phyloP scores from a whole-genome alignment of 2,113 vertebrate genomes.

The Pardalotus punctatus region DNA sequence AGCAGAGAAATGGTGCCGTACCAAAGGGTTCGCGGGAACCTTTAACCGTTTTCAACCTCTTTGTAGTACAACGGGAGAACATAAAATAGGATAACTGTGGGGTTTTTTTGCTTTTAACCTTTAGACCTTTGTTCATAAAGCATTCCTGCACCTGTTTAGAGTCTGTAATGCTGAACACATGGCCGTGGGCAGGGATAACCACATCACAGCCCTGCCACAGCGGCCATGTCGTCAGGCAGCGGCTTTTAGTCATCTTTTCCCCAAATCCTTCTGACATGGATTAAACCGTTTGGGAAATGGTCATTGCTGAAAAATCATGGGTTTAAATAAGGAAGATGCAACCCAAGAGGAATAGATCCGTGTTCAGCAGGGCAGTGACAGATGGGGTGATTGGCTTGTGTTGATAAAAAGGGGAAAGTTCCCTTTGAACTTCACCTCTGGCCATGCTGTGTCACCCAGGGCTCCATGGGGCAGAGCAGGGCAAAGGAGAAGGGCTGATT shows the following conservation, averaged over 20 bases:
- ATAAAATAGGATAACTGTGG: slow-evolving; percentile 35
- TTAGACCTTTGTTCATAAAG: slow-evolving; percentile 37
- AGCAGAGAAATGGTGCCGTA: neutral
- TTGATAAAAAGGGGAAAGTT: neutral
- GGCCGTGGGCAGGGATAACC: neutral
- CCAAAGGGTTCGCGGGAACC: neutral
- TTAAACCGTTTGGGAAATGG: slow-evolving; percentile 51
- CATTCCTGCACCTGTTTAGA: slow-evolving; percentile 53
- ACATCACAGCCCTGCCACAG: slow-evolving; percentile 25
- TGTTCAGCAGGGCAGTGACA: slow-evolving; percentile 31
- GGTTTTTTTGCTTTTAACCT: slow-evolving; percentile 50
- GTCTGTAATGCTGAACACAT: slow-evolving; percentile 55
- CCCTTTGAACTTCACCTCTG: slow-evolving; percentile 46
- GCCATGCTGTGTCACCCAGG: neutral
- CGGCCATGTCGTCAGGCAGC: neutral
- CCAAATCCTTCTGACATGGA: slow-evolving; percentile 13
- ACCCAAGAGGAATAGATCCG: neutral
- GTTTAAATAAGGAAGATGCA: neutral
- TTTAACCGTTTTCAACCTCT: neutral
- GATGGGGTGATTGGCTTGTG: neutral
- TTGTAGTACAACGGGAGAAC: slow-evolving; percentile 26
- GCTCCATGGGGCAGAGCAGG: neutral
- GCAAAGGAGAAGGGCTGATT: neutral
- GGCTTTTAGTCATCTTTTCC: neutral
- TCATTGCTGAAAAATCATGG: neutral